phyloP scores from a whole-genome alignment of 2,888 invertebrate species.

The Mimas tiliae region DNA sequence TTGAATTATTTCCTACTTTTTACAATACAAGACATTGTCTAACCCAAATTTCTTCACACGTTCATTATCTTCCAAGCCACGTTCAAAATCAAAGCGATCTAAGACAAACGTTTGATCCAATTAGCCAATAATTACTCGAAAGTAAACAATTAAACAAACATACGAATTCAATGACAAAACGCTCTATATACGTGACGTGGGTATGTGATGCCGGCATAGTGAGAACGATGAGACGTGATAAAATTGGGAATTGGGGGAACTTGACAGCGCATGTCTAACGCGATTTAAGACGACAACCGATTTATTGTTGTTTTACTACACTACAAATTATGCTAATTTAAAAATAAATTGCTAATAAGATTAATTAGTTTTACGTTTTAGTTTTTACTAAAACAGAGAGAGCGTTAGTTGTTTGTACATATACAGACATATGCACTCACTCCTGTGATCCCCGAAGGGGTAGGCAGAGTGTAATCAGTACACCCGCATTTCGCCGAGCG shows the following conservation, averaged over 20 bases:
- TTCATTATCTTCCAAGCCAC: constrained; percentile 9
- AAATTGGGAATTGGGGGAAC: constrained; percentile 38
- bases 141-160: constrained; percentile 67
- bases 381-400: constrained; percentile 6
- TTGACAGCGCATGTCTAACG: constrained; percentile 5
- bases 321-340: constrained; percentile 23
- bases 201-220: constrained; percentile 48
- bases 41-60: background rate
- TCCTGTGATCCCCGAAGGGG: too few relatives aligned
- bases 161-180: constrained; percentile 52
- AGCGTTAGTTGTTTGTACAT: background rate
- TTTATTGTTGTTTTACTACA: constrained; percentile 18
- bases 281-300: constrained; percentile 17
- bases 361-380: constrained; percentile 16
- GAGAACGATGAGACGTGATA: constrained; percentile 58
- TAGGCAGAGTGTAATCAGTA: too few relatives aligned
- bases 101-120: constrained; percentile 37
- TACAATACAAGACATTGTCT: background rate
- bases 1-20: background rate
- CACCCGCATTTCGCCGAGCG: too few relatives aligned
- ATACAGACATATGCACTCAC: too few relatives aligned
- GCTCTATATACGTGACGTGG: constrained; percentile 67
- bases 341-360: background rate
- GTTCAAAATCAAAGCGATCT: constrained; percentile 38
- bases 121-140: constrained; percentile 55